These are phyloP conservation scores for Malacoraja senta DNA, from an alignment of 2,797 vertebrate species.

Conservation along the genomic window DNA sequence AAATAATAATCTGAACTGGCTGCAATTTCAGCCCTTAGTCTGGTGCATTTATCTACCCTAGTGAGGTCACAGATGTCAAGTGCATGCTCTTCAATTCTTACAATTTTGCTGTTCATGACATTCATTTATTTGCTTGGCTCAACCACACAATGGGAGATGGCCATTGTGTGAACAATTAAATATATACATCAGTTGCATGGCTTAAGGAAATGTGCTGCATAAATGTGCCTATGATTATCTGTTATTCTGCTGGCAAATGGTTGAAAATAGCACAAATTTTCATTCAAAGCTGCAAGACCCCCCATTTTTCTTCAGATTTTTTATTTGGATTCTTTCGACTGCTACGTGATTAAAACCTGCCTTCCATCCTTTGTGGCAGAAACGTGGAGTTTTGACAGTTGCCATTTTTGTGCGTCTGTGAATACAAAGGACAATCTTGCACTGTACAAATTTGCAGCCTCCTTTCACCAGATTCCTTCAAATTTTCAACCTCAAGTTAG, in stretches of 20 bases:
- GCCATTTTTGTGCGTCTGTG: too few species aligned
- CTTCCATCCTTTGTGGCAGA: neutral
- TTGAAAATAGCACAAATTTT: neutral
- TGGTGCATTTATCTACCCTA: conserved; percentile 52
- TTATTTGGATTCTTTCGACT: neutral
- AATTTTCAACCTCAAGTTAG: neutral
- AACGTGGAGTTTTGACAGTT: neutral
- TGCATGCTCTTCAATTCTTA: conserved; percentile 58
- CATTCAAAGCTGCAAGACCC: neutral
- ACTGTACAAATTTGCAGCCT: neutral
- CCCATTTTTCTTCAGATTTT: neutral
- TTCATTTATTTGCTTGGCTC: neutral
- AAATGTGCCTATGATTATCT: neutral
- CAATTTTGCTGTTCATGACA: conserved; percentile 42
- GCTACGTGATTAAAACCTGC: neutral
- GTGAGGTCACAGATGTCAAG: conserved; percentile 60
- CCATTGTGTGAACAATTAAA: conserved; percentile 34
- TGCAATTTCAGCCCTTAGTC: conserved; percentile 55
- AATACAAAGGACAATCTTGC: neutral
- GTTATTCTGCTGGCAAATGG: neutral
- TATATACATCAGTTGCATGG: neutral
- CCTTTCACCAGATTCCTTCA: neutral
- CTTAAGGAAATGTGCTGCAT: neutral
- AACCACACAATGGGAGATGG: conserved; percentile 16
- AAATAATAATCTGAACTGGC: conserved; percentile 60